Conservation (phyloP, 2,797 vertebrate species). For the Thaleichthys pacificus region DNA sequence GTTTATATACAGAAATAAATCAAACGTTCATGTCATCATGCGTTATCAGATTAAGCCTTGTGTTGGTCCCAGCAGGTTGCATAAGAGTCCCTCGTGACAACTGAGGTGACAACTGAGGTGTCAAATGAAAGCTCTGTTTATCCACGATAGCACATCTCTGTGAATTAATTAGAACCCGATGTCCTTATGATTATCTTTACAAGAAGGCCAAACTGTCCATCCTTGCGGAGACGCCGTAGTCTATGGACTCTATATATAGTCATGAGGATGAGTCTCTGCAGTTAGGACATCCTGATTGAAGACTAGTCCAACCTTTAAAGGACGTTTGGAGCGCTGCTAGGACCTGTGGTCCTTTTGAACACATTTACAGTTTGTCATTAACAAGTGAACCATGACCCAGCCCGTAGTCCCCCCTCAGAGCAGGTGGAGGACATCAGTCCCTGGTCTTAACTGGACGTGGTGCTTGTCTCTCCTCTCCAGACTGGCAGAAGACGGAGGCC, state of each 20-base stretch:
- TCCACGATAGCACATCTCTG: background rate
- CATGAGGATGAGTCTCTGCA: constrained; percentile 4
- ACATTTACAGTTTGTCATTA: background rate
- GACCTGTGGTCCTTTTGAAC: no score
- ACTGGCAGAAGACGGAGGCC: constrained; percentile 97
- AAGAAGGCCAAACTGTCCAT: background rate
- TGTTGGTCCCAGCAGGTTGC: background rate
- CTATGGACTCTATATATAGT: background rate
- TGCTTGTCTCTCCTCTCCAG: constrained; percentile 63
- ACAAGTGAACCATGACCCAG: background rate
- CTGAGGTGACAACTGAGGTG: background rate
- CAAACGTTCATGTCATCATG: background rate
- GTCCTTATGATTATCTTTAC: background rate
- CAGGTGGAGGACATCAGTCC: no score
- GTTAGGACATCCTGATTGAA: background rate
- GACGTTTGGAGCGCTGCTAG: no score
- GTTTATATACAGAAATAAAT: no score
- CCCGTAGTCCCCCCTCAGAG: no score
- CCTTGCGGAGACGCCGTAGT: background rate
- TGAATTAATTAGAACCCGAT: background rate
- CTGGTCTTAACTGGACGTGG: background rate
- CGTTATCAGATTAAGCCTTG: background rate
- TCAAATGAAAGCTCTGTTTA: background rate
- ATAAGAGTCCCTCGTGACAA: background rate
- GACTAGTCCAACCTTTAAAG: no score